Evolutionary conservation across 2,888 invertebrate species (phyloP).

Genomic region (Acronicta leporina): DNA sequence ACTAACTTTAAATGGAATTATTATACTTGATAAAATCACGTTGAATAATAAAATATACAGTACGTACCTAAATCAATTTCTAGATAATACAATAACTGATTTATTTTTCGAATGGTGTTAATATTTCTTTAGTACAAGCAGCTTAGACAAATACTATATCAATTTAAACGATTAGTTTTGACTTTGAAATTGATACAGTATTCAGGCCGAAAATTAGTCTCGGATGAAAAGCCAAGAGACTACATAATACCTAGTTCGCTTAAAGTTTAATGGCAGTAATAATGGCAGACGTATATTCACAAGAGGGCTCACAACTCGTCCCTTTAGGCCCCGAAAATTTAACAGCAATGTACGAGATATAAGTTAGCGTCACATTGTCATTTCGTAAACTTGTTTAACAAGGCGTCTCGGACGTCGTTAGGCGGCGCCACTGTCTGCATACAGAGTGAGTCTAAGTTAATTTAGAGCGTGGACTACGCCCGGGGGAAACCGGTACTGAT

Average conservation of each 20-base stretch:
- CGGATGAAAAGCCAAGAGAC: conserved; percentile 16
- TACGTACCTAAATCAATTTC: conserved; percentile 35
- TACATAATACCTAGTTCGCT: conserved; percentile 34
- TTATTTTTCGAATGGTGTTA: conserved; percentile 4
- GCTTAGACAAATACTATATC: background rate
- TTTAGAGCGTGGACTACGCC: conserved; percentile 79
- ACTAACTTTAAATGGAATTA: conserved; percentile 60
- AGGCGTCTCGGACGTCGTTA: conserved; percentile 81
- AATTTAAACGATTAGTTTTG: conserved; percentile 14
- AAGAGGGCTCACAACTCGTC: conserved; percentile 44
- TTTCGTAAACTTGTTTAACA: conserved; percentile 69
- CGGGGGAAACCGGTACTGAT: conserved; percentile 71
- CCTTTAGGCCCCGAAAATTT: conserved; percentile 63
- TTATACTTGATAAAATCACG: conserved; percentile 53
- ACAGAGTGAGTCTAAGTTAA: conserved; percentile 85
- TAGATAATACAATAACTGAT: conserved; percentile 19
- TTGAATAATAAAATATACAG: conserved; percentile 44
- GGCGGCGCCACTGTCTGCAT: conserved; percentile 81
- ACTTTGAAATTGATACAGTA: conserved; percentile 1
- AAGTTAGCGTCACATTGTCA: conserved; percentile 62
- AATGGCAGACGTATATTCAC: conserved; percentile 41
- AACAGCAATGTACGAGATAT: conserved; percentile 56
- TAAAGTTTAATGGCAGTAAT: conserved; percentile 51
- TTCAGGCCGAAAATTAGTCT: conserved; percentile 8
- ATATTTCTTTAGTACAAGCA: background rate